Base-by-base conservation (phyloP, 2,113 vertebrate genomes). In the Aphyosemion australe region DNA sequence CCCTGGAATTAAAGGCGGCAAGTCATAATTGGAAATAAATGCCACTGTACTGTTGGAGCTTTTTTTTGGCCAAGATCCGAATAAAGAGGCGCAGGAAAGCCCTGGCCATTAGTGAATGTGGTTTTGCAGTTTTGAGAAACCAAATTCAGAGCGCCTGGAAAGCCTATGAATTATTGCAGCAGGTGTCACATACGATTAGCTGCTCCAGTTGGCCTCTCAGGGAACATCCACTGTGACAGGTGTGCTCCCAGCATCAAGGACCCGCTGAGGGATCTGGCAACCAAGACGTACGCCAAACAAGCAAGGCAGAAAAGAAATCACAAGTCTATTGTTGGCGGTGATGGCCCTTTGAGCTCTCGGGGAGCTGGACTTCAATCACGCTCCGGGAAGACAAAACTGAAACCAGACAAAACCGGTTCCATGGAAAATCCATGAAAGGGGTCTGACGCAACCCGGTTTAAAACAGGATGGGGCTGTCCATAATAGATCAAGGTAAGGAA, bases 181-280 rank as follows among this genome's bases (percentile, higher is more conserved):
- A 83, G 66, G 83, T 85, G 87, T 92, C 91, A 74, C 67, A 64
- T 71, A 53, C 83, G 83, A 92, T 92, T 83, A 92, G 78, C 80
- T 77, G 88, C 92, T 89, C 85, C 74, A 85, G 79, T 92, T 87
- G 81, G 82, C 78, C 80, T 84, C 83, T 82, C 74, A 70, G 86
- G 86, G 82, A 89, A 90, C 87, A 87, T 82, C 51, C 69, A 84
- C 78, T 79, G 71, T 90, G 91, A 93, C 89, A 90, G 88, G 90
- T 90, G 83, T 79, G 86, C 84, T 84, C 66, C 65, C 69, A 83
- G 87, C 84, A 78, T 84, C 78, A 83, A 88, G 81, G 83, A 78
- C 74, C 73, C 69, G 5, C 15, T 31, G 83, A 78, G 78, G 63
- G 57, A 85, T 76, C 76, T 78, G 63, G 58, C 77, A 77, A 84